These are phyloP conservation scores for Leptopilina clavipes DNA, from an alignment of 1,140 invertebrate species.

Conservation along the genomic window DNA sequence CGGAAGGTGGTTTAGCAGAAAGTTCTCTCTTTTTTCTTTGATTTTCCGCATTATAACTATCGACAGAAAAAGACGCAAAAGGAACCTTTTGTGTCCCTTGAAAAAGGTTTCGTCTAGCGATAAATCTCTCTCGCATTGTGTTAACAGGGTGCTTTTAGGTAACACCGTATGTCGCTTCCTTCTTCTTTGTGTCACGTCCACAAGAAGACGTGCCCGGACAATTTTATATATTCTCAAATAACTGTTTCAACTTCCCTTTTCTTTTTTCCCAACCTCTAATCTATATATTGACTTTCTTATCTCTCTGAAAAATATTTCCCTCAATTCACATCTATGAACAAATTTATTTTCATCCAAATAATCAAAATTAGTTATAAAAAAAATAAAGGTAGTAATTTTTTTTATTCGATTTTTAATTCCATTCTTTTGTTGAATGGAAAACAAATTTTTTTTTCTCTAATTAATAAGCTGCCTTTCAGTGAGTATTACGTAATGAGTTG, in stretches of 20 bases:
- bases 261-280: too few relatives aligned
- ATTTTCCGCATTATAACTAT: conserved; percentile 24
- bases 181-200: conserved; percentile 22
- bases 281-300: too few relatives aligned
- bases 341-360: too few relatives aligned
- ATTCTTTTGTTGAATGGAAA: too few relatives aligned
- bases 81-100: conserved; percentile 22
- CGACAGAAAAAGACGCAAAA: not conserved
- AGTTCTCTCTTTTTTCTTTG: not conserved
- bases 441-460: too few relatives aligned
- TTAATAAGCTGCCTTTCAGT: too few relatives aligned
- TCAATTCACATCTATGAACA: too few relatives aligned
- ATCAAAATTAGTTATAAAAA: too few relatives aligned
- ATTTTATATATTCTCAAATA: conserved; percentile 10
- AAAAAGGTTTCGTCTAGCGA: conserved; percentile 8
- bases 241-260: not conserved
- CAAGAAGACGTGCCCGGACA: conserved; percentile 8
- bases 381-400: too few relatives aligned
- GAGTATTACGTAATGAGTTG: too few relatives aligned
- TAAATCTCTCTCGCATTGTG: conserved; percentile 32
- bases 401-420: too few relatives aligned
- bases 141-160: conserved; percentile 31
- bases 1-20: conserved; percentile 11
- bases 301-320: too few relatives aligned
- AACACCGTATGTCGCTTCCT: conserved; percentile 27